Evolutionary conservation across 30 jellyfish, hydroid and myxozoan species (phyloP), one percentile per base, ranked within the genome.

Genomic region (Aurelia sp.): DNA sequence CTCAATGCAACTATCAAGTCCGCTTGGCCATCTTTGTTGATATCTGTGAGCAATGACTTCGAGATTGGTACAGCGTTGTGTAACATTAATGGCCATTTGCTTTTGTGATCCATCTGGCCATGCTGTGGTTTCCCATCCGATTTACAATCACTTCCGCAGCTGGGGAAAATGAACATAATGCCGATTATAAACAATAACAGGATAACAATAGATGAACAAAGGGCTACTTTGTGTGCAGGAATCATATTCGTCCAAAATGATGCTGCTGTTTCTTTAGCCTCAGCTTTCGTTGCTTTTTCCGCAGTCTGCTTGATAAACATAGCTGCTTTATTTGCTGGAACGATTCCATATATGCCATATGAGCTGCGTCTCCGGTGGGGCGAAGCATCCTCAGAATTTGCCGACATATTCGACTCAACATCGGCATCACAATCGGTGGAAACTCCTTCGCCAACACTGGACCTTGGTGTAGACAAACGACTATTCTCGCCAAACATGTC

Each of bases 371-470:
- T 65, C 41, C 91, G 80, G 21, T 60, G 77, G 6, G 91, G 91
- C 15, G 96, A 74, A 1, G 82, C 62, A 18, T 74, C 89, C 57
- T 66, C 90, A 59, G 96, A 86, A 40, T 72, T 68, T 6, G 72
- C 85, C 13, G 96, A 86, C 90, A 86, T 71, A 58, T 86, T 86
- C 8, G 96, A 86, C 48, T 86, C 96, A 30, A 86, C 96, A 66
- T 86, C 96, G 37, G 96, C 96, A 16, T 86, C 96, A 69, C 96
- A 86, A 30, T 86, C 96, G 13, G 90, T 86, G 23, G 96, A 86
- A 51, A 76, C 57, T 13, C 89, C 96, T 48, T 85, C 94, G n/a
- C 96, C 89, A 47, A 86, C 75, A 55, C 96, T 86, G 66, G 90
- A 74, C 57, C 96, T 76, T 3, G 96, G 96, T 4, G 96, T 72